phyloP scores from a whole-genome alignment of 2,888 invertebrate species.

The Abrostola tripartita region DNA sequence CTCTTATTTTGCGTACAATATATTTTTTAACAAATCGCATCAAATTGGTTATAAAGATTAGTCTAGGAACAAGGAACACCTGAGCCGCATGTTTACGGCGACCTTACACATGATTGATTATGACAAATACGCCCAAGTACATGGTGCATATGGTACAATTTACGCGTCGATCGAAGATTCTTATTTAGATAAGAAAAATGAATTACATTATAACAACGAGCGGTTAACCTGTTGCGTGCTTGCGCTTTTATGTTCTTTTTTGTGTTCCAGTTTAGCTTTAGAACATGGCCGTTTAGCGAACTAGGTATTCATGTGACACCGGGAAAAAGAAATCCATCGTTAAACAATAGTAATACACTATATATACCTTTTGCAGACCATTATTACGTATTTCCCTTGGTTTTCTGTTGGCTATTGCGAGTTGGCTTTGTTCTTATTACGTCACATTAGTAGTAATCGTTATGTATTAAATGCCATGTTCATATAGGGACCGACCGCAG shows the following conservation, averaged over 20 bases:
- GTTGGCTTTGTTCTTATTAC: no score
- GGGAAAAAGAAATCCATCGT: no score
- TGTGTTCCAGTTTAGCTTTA: not conserved
- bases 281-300: no score
- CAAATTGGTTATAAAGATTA: constrained; percentile 39
- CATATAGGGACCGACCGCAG: no score
- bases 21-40: constrained; percentile 40
- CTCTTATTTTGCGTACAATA: constrained; percentile 22
- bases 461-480: no score
- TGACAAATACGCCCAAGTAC: constrained; percentile 73
- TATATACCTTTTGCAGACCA: no score
- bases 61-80: constrained; percentile 60
- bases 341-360: no score
- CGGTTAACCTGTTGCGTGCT: constrained; percentile 44
- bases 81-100: constrained; percentile 58
- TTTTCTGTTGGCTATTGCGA: no score
- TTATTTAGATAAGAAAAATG: constrained; percentile 75
- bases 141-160: constrained; percentile 54
- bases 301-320: no score
- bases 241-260: constrained; percentile 34
- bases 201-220: constrained; percentile 60
- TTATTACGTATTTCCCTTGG: no score
- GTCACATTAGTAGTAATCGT: no score
- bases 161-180: constrained; percentile 69
- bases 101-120: constrained; percentile 81